phyloP scores from a whole-genome alignment of 2,113 vertebrate genomes.

The Suricata suricatta region DNA sequence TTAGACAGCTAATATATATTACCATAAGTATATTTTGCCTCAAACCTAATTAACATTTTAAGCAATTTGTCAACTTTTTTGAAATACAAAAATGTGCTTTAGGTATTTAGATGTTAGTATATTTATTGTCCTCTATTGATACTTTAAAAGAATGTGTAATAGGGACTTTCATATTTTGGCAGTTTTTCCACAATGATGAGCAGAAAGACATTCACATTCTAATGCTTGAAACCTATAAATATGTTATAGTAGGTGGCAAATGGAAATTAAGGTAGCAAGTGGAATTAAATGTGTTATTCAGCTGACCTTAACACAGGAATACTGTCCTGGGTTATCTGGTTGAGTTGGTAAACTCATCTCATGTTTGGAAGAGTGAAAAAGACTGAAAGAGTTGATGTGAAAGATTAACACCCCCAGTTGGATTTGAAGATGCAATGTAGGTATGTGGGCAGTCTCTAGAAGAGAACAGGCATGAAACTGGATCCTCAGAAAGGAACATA shows the following conservation, averaged over 20 bases:
- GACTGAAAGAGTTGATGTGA: background rate
- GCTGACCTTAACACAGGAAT: background rate
- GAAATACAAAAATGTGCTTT: background rate
- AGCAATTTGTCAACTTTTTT: background rate
- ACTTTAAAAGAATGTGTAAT: background rate
- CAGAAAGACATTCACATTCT: rapidly evolving
- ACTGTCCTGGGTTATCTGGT: background rate
- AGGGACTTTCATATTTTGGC: background rate
- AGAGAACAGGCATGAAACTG: background rate
- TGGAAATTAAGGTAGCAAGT: background rate
- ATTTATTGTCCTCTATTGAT: background rate
- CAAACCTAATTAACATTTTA: background rate
- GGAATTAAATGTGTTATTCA: background rate
- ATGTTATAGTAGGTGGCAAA: background rate
- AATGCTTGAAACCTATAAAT: background rate
- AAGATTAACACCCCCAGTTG: background rate
- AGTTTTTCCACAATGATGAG: background rate
- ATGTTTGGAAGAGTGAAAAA: background rate
- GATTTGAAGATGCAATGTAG: background rate
- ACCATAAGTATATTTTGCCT: background rate
- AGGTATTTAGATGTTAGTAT: background rate
- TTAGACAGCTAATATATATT: background rate
- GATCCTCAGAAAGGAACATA: background rate
- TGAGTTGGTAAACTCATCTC: background rate
- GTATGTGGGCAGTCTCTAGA: background rate